A percentile compares a stretch with the other conserved stretches of the same genome.
These are phyloP conservation scores for Ormia ochracea DNA, from an alignment of 2,888 invertebrate genomes.

Conservation along the genomic window DNA sequence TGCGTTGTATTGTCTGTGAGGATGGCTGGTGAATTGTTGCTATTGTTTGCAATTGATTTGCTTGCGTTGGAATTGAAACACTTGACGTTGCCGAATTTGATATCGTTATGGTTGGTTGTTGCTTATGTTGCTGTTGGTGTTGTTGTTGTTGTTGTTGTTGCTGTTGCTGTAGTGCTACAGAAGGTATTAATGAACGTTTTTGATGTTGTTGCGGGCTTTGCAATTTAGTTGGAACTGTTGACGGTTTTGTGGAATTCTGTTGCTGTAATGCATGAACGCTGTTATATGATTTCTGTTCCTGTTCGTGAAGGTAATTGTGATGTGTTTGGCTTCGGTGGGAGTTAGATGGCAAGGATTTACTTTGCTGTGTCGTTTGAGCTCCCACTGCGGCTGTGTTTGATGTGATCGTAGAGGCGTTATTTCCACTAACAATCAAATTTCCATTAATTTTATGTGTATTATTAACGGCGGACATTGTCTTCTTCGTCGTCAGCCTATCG, in stretches of 20 bases:
- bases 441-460: constrained; percentile 63
- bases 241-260: constrained; percentile 50
- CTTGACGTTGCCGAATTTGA: constrained; percentile 52
- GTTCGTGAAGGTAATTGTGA: constrained; percentile 44
- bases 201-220: constrained; percentile 61
- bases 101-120: constrained; percentile 61
- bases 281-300: constrained; percentile 44
- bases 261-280: constrained; percentile 50
- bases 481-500: constrained; percentile 47
- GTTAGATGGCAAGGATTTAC: constrained; percentile 30
- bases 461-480: constrained; percentile 64
- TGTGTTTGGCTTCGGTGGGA: constrained; percentile 45
- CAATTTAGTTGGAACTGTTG: constrained; percentile 53
- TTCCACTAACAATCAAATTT: constrained; percentile 58
- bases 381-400: constrained; percentile 55
- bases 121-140: constrained; percentile 63
- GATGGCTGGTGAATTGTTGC: constrained; percentile 74
- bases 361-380: constrained; percentile 32
- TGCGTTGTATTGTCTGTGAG: constrained; percentile 63
- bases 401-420: constrained; percentile 44
- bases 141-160: constrained; percentile 62
- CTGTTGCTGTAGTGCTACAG: constrained; percentile 41
- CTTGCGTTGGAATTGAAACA: constrained; percentile 49
- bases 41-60: constrained; percentile 74
- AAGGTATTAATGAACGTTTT: constrained; percentile 55